These are phyloP conservation scores for Gorilla gorilla DNA, from an alignment of 2,113 vertebrate species.

Conservation along the genomic window DNA sequence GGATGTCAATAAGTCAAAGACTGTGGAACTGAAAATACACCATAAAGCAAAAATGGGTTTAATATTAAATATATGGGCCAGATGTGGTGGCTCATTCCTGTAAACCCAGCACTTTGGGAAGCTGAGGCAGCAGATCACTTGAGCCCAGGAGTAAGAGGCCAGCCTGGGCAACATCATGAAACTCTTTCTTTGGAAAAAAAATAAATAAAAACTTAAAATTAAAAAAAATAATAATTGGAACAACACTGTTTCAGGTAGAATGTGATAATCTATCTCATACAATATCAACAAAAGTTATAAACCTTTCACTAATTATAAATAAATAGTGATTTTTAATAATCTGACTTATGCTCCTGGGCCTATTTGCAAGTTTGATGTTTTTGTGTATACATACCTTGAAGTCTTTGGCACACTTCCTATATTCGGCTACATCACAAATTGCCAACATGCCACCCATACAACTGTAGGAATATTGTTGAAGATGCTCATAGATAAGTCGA, in stretches of 20 bases:
- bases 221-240: slow-evolving; percentile 6
- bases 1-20: background rate
- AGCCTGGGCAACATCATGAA: no score
- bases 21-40: slow-evolving; percentile 41
- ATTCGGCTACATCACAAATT: slow-evolving; percentile 98
- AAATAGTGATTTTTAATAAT: slow-evolving; percentile 39
- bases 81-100: no score
- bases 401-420: slow-evolving; percentile 97
- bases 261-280: background rate
- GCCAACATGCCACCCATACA: slow-evolving; percentile 99
- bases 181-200: no score
- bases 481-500: slow-evolving; percentile 96
- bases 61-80: background rate
- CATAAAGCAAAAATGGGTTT: background rate
- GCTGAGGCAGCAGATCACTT: no score
- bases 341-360: slow-evolving; percentile 16
- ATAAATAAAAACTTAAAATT: background rate
- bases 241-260: background rate
- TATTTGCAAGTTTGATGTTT: slow-evolving; percentile 13
- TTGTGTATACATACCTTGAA: slow-evolving; percentile 87
- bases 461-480: slow-evolving; percentile 98
- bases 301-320: background rate
- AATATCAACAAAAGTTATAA: background rate
- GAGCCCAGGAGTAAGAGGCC: no score
- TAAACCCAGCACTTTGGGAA: no score